Evolutionary conservation across 2,797 vertebrate genomes (phyloP).

Genomic region (Rhadinocentrus ornatus): DNA sequence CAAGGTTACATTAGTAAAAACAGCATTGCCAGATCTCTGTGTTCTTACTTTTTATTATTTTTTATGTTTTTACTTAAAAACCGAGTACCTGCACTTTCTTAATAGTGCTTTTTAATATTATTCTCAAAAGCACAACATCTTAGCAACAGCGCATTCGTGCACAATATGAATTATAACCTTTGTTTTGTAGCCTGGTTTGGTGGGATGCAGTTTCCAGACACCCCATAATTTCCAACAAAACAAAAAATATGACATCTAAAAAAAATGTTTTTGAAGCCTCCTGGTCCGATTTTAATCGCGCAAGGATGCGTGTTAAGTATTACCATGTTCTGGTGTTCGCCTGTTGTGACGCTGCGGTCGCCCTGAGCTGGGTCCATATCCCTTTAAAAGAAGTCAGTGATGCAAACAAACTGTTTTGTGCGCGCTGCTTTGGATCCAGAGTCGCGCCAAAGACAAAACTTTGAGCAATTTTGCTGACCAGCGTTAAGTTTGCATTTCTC

Average conservation of each 20-base stretch:
- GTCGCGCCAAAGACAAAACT: slow-evolving; percentile 84
- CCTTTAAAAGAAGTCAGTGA: slow-evolving; percentile 82
- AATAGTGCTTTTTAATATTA: not conserved
- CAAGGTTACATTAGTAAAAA: slow-evolving; percentile 53
- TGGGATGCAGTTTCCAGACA: slow-evolving; percentile 18
- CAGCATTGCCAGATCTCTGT: not conserved
- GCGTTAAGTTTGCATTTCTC: slow-evolving; percentile 49
- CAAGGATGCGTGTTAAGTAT: slow-evolving; percentile 24
- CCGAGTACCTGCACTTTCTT: not conserved
- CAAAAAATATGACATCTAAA: slow-evolving; percentile 19
- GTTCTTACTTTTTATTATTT: slow-evolving; percentile 1
- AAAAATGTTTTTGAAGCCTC: not conserved
- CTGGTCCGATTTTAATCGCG: slow-evolving; percentile 17
- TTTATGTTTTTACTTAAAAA: not conserved
- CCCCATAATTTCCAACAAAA: slow-evolving; percentile 33
- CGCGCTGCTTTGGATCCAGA: slow-evolving; percentile 69
- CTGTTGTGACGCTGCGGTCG: slow-evolving; percentile 73
- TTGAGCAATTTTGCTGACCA: slow-evolving; percentile 76
- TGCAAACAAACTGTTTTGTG: slow-evolving; percentile 82
- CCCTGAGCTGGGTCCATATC: slow-evolving; percentile 76
- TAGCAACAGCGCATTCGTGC: not conserved
- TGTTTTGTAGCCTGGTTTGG: slow-evolving; percentile 17
- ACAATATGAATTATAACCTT: not conserved
- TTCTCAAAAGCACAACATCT: not conserved
- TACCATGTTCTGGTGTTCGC: slow-evolving; percentile 60